phyloP scores from a whole-genome alignment of 1,140 invertebrate species.

The Odontomachus brunneus region DNA sequence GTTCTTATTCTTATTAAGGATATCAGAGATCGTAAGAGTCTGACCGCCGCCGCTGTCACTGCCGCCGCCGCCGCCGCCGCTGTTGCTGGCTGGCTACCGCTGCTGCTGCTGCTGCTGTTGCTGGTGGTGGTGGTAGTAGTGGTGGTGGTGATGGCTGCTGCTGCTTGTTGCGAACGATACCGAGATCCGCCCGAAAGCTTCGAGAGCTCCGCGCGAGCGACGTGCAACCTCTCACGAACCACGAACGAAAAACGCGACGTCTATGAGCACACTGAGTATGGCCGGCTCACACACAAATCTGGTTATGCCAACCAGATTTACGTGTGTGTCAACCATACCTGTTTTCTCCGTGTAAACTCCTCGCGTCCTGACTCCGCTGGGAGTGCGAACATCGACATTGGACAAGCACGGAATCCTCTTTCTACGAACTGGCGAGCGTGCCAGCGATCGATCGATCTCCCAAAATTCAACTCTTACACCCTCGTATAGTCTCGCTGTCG shows the following conservation, averaged over 20 bases:
- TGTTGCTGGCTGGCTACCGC: not conserved
- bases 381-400: not conserved
- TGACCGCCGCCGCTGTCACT: constrained; percentile 59
- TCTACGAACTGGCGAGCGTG: constrained; percentile 55
- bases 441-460: constrained; percentile 9
- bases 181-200: constrained; percentile 67
- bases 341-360: too few relatives aligned
- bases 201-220: constrained; percentile 41
- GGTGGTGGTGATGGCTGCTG: constrained; percentile 20
- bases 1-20: constrained; percentile 76
- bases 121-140: constrained; percentile 36
- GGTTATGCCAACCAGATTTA: too few relatives aligned
- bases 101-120: constrained; percentile 23
- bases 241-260: too few relatives aligned
- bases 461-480: constrained; percentile 63
- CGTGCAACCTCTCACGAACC: too few relatives aligned
- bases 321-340: too few relatives aligned
- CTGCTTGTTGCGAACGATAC: constrained; percentile 59
- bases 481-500: constrained; percentile 40
- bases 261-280: too few relatives aligned
- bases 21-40: constrained; percentile 76
- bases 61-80: constrained; percentile 28
- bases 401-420: not conserved
- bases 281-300: too few relatives aligned
- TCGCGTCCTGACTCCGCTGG: not conserved